These are phyloP conservation scores for Vesta saturnalis DNA, from an alignment of 2,888 invertebrate genomes.

Conservation along the genomic window DNA sequence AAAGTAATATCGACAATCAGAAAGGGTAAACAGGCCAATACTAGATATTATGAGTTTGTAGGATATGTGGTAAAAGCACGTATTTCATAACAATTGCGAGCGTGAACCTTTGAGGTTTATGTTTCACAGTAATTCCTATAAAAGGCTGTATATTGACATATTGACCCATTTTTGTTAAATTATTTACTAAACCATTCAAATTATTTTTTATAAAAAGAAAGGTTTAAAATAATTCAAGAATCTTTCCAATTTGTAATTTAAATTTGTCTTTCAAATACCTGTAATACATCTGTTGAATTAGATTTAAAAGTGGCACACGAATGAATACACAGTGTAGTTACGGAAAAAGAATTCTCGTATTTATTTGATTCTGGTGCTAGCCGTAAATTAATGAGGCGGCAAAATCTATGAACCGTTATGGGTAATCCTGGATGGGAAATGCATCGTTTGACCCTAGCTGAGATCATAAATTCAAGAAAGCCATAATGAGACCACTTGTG, in stretches of 20 bases:
- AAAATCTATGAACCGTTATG: slow-evolving; percentile 39
- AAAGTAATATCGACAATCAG: slow-evolving; percentile 46
- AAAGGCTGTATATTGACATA: slow-evolving; percentile 23
- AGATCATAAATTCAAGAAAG: slow-evolving; percentile 39
- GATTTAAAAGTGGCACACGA: background rate
- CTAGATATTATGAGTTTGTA: slow-evolving; percentile 32
- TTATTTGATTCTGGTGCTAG: slow-evolving; percentile 35
- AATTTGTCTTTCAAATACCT: background rate
- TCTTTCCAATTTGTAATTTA: too few species aligned
- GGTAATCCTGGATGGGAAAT: slow-evolving; percentile 37
- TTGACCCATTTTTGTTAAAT: slow-evolving; percentile 25
- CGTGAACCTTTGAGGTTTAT: slow-evolving; percentile 33
- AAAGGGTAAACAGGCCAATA: slow-evolving; percentile 44
- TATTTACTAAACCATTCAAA: too few species aligned
- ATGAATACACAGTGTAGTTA: slow-evolving; percentile 14
- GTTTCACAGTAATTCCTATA: slow-evolving; percentile 33
- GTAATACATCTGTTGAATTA: background rate
- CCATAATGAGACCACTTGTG: slow-evolving; percentile 41
- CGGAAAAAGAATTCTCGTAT: slow-evolving; percentile 26
- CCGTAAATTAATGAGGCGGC: slow-evolving; percentile 48
- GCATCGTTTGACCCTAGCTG: slow-evolving; percentile 39
- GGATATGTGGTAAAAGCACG: slow-evolving; percentile 43
- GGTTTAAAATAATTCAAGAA: too few species aligned
- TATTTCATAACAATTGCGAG: slow-evolving; percentile 44
- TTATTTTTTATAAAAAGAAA: too few species aligned